phyloP scores from a whole-genome alignment of 2,113 vertebrate genomes.

The Orycteropus afer region DNA sequence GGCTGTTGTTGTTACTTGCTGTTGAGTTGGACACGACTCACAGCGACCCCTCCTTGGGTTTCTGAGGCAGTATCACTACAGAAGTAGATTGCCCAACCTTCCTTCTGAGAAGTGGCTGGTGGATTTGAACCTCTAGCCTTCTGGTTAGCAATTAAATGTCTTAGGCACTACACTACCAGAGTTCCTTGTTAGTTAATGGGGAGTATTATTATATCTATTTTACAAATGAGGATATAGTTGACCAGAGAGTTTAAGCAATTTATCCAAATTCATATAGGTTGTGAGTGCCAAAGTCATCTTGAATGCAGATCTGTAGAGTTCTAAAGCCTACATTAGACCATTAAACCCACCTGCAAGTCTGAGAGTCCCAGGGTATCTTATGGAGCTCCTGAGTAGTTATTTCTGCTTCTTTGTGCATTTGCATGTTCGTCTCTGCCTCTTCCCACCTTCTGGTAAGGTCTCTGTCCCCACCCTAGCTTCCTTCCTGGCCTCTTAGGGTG shows the following conservation, averaged over 20 bases:
- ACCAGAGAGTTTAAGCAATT: neutral
- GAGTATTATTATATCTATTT: neutral
- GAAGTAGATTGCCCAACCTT: too few species aligned
- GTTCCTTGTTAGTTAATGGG: too few species aligned
- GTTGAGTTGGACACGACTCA: too few species aligned
- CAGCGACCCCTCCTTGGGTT: too few species aligned
- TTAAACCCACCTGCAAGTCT: neutral
- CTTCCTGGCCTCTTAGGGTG: neutral
- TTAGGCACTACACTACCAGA: too few species aligned
- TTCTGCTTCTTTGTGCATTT: neutral
- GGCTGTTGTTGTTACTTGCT: too few species aligned
- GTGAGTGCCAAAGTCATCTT: neutral
- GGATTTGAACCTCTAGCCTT: too few species aligned
- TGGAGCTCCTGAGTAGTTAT: neutral
- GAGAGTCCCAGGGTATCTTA: neutral
- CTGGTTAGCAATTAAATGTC: too few species aligned
- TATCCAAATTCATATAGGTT: neutral
- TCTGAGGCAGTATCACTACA: too few species aligned
- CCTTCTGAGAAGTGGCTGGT: too few species aligned
- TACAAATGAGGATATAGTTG: neutral
- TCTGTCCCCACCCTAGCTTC: accelerated
- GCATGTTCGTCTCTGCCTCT: neutral
- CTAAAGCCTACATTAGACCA: neutral
- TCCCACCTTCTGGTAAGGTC: neutral
- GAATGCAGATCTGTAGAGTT: neutral